A percentile compares a stretch with the other conserved stretches of the same genome.
Evolutionary conservation across 2,888 invertebrate genomes (phyloP).

Genomic region (Patella caerulea): DNA sequence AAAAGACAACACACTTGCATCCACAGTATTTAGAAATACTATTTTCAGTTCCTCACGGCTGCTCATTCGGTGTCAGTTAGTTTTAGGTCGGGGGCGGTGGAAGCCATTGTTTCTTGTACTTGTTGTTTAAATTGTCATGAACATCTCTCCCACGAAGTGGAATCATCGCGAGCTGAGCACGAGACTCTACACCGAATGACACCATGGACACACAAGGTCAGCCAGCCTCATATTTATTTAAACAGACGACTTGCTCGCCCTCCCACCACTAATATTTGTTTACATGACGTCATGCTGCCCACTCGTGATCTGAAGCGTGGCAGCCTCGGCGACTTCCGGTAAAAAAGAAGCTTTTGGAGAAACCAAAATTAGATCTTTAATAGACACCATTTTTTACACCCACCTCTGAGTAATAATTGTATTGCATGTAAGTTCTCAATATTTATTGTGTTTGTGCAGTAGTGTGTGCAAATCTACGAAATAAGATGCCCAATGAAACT

Average conservation of each 20-base stretch:
- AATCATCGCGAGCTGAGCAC: not conserved
- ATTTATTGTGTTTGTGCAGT: no score
- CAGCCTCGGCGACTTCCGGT: not conserved
- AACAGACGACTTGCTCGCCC: slow-evolving; percentile 2
- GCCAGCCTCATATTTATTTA: not conserved
- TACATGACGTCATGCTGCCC: not conserved
- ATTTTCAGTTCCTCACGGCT: no score
- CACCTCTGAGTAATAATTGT: no score
- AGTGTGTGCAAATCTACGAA: no score
- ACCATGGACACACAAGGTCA: slow-evolving; percentile 1
- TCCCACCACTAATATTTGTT: slow-evolving; percentile 3
- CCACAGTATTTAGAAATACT: no score
- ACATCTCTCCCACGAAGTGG: no score
- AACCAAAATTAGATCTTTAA: no score
- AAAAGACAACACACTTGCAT: no score
- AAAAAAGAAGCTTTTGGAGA: not conserved
- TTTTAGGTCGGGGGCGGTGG: not conserved
- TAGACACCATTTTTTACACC: no score
- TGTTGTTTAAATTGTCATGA: not conserved
- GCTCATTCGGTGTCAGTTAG: not conserved
- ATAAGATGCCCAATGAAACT: no score
- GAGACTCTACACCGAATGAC: not conserved
- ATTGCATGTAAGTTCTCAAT: no score
- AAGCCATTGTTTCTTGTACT: not conserved
- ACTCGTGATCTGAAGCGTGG: not conserved